Percentiles rank a stretch among this genome's conserved stretches.
Evolutionary conservation across 2,888 invertebrate species (phyloP).

Genomic region (Brachypalpus laphriformis): DNA sequence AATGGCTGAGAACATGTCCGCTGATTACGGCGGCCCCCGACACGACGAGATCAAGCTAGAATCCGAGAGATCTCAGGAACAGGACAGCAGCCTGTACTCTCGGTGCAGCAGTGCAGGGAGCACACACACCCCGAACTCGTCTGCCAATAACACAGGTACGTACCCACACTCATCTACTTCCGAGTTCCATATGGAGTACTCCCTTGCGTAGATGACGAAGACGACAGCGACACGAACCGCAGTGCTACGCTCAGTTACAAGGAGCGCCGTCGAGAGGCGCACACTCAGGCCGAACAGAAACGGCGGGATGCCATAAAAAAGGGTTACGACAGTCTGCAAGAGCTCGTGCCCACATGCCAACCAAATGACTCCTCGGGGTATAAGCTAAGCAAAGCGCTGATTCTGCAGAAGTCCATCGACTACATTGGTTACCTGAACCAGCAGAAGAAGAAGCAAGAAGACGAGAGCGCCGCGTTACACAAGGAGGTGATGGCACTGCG

Average conservation of each 20-base stretch:
- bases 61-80: conserved; percentile 85
- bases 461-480: conserved; percentile 93
- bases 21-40: conserved; percentile 41
- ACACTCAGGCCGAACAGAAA: conserved; percentile 98
- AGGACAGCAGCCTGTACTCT: conserved; percentile 85
- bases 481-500: conserved; percentile 97
- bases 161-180: conserved; percentile 16
- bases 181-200: conserved; percentile 70
- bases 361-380: conserved; percentile 95
- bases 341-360: conserved; percentile 96
- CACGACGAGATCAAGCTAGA: conserved; percentile 79
- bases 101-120: conserved; percentile 91
- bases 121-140: conserved; percentile 90
- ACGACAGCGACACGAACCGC: conserved; percentile 85
- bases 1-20: conserved; percentile 69
- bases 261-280: conserved; percentile 96
- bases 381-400: conserved; percentile 97
- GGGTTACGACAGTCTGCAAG: conserved; percentile 96
- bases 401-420: conserved; percentile 95
- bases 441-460: conserved; percentile 96
- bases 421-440: conserved; percentile 95
- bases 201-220: conserved; percentile 85
- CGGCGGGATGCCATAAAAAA: conserved; percentile 98
- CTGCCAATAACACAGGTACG: conserved; percentile 90
- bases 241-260: conserved; percentile 90